Conservation (phyloP, 2,113 vertebrate genomes). For the Scatophagus argus region DNA sequence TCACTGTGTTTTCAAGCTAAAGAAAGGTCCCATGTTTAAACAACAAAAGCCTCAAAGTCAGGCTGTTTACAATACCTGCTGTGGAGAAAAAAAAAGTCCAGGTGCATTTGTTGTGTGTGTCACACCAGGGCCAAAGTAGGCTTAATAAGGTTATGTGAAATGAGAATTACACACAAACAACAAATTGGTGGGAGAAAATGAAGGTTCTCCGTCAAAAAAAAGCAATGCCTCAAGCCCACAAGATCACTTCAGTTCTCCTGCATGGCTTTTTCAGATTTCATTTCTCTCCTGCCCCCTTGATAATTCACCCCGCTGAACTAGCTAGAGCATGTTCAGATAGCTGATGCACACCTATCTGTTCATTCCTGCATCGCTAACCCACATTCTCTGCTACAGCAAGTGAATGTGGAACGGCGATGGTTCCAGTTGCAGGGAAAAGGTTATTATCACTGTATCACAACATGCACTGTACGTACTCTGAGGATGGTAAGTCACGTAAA, state of each 20-base stretch:
- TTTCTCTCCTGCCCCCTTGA: slow-evolving; percentile 3
- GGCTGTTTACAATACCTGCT: not conserved
- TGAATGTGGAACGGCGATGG: not conserved
- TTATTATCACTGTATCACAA: slow-evolving; percentile 17
- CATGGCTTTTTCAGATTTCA: not conserved
- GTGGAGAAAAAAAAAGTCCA: not conserved
- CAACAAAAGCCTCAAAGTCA: too few relatives aligned
- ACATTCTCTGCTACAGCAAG: not conserved
- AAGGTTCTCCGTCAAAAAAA: slow-evolving; percentile 21
- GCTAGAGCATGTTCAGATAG: slow-evolving; percentile 48
- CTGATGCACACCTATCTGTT: slow-evolving; percentile 23
- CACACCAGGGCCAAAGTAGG: not conserved
- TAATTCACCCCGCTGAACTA: slow-evolving; percentile 43
- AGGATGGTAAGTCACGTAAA: slow-evolving; percentile 27
- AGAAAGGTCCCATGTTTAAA: not conserved
- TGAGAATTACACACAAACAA: slow-evolving; percentile 33
- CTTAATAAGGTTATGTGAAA: slow-evolving; percentile 21
- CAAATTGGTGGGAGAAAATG: slow-evolving; percentile 18
- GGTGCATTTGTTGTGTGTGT: not conserved
- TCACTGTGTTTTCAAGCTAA: slow-evolving; percentile 23
- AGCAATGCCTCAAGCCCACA: slow-evolving; percentile 28
- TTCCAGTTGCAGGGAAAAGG: not conserved
- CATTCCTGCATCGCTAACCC: slow-evolving; percentile 30
- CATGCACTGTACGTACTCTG: slow-evolving; percentile 7
- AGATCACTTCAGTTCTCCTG: slow-evolving; percentile 17